Conservation (phyloP, 2,113 vertebrate genomes). For the Mesoclemmys tuberculata region DNA sequence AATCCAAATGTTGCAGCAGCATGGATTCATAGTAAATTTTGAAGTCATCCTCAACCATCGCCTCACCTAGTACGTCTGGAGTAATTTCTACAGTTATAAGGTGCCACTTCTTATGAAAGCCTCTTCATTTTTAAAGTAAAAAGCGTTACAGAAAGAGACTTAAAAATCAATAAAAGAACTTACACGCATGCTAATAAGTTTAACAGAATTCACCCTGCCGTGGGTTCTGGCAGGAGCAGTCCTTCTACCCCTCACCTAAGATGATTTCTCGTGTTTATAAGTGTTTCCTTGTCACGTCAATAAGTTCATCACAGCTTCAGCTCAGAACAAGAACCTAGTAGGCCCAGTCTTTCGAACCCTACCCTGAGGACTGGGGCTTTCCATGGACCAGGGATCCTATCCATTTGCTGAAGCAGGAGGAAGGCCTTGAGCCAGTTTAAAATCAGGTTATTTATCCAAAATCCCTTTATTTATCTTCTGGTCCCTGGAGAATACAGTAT, state of each 20-base stretch:
- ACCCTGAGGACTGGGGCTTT: too few species aligned
- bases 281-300: too few species aligned
- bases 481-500: background rate
- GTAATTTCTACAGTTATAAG: background rate
- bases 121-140: background rate
- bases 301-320: background rate
- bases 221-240: background rate
- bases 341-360: background rate
- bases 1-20: background rate
- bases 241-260: background rate
- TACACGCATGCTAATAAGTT: background rate
- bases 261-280: background rate
- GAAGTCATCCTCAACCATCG: background rate
- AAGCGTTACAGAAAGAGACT: background rate
- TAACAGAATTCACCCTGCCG: too few species aligned
- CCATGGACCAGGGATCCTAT: too few species aligned
- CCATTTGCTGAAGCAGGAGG: too few species aligned
- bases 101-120: background rate
- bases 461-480: background rate
- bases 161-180: background rate
- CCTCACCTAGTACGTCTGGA: background rate
- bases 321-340: background rate
- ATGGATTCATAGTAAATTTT: too few species aligned
- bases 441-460: background rate
- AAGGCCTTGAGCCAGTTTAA: background rate